A percentile compares a stretch with the other conserved stretches of the same genome.
These are phyloP conservation scores for Porites divaricata DNA, from an alignment of 92 coral and sea anemone genomes.

Conservation along the genomic window DNA sequence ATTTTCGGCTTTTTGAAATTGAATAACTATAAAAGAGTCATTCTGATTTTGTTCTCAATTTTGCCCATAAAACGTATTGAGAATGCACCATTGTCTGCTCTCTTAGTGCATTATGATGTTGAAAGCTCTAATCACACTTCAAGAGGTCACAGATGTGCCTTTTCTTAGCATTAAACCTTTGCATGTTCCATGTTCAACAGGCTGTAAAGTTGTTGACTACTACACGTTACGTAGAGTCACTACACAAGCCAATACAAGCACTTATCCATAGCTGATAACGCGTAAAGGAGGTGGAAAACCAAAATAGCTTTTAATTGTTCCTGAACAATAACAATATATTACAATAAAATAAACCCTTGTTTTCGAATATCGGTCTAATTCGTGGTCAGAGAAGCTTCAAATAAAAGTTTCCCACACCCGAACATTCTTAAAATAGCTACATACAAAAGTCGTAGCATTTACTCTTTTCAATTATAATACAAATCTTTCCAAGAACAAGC, in stretches of 20 bases:
- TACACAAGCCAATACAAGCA: neutral
- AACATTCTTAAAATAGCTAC: neutral
- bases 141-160: neutral
- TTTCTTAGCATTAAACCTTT: neutral
- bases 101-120: slow-evolving; percentile 13
- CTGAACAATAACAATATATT: slow-evolving; percentile 22
- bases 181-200: neutral
- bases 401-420: neutral
- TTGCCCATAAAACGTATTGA: neutral
- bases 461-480: no score
- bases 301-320: slow-evolving; percentile 44
- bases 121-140: slow-evolving; percentile 21
- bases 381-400: neutral
- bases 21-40: neutral
- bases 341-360: slow-evolving; percentile 43
- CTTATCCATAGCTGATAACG: slow-evolving; percentile 1
- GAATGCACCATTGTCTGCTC: neutral
- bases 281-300: slow-evolving; percentile 41
- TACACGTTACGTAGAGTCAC: neutral
- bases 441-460: neutral
- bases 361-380: slow-evolving; percentile 13
- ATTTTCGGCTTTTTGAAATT: neutral
- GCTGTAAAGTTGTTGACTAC: no score
- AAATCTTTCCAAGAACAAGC: neutral
- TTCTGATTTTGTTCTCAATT: neutral